phyloP scores from a whole-genome alignment of 2,113 vertebrate species.

The Tychaedon coryphoeus region DNA sequence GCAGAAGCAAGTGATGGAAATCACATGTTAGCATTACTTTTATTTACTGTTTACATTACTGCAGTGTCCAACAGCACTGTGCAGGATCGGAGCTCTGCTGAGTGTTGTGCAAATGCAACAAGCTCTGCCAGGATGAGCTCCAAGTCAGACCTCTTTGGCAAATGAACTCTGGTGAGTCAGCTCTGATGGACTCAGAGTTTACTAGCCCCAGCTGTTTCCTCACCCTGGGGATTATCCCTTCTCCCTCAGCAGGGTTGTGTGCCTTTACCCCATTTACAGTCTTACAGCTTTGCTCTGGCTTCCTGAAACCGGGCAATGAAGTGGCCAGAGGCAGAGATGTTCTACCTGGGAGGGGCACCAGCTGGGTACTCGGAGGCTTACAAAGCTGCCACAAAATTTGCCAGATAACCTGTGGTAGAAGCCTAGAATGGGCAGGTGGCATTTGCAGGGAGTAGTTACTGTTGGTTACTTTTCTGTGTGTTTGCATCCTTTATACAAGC shows the following conservation, averaged over 20 bases:
- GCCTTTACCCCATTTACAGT: neutral
- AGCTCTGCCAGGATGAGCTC: neutral
- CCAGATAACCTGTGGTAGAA: neutral
- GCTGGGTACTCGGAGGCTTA: neutral
- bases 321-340: neutral
- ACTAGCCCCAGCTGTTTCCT: neutral
- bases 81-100: neutral
- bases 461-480: neutral
- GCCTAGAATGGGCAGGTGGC: neutral
- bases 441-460: neutral
- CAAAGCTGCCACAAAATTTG: neutral
- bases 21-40: neutral
- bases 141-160: rapidly evolving
- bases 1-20: neutral
- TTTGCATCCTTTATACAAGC: neutral
- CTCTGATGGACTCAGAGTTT: neutral
- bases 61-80: neutral
- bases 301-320: rapidly evolving
- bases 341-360: neutral
- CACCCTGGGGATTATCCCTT: neutral
- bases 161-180: neutral
- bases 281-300: neutral
- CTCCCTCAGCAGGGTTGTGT: neutral
- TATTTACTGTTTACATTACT: neutral
- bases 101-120: neutral